These are phyloP conservation scores for Enteromius unitaeniatus DNA, from an alignment of 2,797 vertebrate species.

Conservation along the genomic window DNA sequence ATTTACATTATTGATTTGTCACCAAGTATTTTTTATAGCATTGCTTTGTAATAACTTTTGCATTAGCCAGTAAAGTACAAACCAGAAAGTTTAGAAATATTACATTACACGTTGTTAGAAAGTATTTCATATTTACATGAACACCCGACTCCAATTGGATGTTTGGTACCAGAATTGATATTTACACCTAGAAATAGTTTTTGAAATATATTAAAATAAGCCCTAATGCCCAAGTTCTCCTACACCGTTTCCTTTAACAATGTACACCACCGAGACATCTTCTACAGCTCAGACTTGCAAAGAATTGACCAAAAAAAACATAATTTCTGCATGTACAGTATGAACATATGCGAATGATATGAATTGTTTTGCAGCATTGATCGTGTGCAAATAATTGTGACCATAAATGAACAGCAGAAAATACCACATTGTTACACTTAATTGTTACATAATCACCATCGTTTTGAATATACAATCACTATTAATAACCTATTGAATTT, in stretches of 20 bases:
- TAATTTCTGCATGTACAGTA: not conserved
- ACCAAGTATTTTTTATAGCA: conserved; percentile 78
- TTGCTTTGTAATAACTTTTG: conserved; percentile 82
- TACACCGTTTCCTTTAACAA: conserved; percentile 44
- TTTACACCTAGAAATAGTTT: conserved; percentile 83
- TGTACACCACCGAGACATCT: conserved; percentile 56
- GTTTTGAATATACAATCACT: conserved; percentile 35
- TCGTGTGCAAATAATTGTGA: no score
- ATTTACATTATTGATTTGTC: conserved; percentile 87
- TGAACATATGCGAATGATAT: conserved; percentile 2
- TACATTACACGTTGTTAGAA: conserved; percentile 79
- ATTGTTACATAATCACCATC: not conserved
- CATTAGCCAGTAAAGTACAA: conserved; percentile 82
- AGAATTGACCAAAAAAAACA: not conserved
- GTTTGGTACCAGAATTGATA: conserved; percentile 79
- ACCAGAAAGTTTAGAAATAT: conserved; percentile 69
- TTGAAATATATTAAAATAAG: conserved; percentile 72
- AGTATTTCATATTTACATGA: conserved; percentile 90
- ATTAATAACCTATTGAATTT: not conserved
- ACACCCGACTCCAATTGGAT: conserved; percentile 76
- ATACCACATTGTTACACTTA: conserved; percentile 20
- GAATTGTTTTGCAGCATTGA: not conserved
- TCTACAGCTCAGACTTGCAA: conserved; percentile 6
- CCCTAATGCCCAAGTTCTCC: conserved; percentile 58
- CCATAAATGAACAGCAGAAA: not conserved